Evolutionary conservation across 2,113 vertebrate species (phyloP), one percentile per base, ranked within the genome.

Genomic region (Amblyopsis rosae): DNA sequence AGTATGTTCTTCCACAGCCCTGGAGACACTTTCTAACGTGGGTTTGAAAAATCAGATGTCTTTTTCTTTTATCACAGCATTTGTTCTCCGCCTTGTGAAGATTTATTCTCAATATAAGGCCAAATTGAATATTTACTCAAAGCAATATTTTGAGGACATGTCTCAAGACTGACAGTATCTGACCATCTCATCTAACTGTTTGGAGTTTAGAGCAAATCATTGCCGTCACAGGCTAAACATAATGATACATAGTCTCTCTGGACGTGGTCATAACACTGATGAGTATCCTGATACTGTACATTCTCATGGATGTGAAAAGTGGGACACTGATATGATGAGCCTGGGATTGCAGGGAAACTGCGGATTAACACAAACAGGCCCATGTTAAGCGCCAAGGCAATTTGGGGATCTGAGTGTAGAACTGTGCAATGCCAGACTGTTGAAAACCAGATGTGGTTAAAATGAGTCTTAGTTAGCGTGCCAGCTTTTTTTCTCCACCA

Each of bases 391-490:
- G 62, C 65, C 46, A 80, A 66, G 65, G 53, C 9, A 32, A 16
- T 26, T 26, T 26, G 2, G 2, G 26, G 26, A 26, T 26, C 26
- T 26, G 17, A 17, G 33, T 49, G 49, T 26, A 50, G 61, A 19
- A 19, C 73, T 80, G 55, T 59, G 16, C 66, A 70, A 70, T 12
- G 17, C 46, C 72, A 80, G 68, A 80, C 16, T 63, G 46, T 15
- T 66, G 51, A 9, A 53, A 71, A 67, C 48, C 53, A 56, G 26
- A 58, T 51, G 33, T 55, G 9, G 51, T 68, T 63, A 15, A 15
- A 45, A 60, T 64, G 16, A 75, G 59, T 46, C 51, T 12, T 35
- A 26, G 56, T 60, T 49, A 13, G 12, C 65, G 2, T 65, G 59
- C 12, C 0, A 16, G 12, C 12, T 9, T 57, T 35, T 65, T 16